Conservation (phyloP, 2,888 invertebrate species). For the Chouioia cunea region DNA sequence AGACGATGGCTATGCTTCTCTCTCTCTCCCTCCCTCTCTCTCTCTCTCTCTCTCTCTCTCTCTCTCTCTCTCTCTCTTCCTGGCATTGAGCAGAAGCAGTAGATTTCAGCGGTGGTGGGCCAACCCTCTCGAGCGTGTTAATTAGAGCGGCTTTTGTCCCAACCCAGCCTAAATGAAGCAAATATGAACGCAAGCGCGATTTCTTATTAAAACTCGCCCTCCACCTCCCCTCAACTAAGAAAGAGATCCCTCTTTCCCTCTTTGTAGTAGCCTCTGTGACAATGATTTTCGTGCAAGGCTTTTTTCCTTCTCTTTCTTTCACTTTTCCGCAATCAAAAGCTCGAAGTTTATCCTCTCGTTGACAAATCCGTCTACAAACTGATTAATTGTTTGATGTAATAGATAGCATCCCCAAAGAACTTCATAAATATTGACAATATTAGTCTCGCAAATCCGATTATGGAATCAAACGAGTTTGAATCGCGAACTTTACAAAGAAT, state of each 20-base stretch:
- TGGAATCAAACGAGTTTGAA: too few species aligned
- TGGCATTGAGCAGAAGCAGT: not conserved
- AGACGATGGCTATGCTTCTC: too few species aligned
- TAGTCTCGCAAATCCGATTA: too few species aligned
- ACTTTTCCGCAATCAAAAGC: too few species aligned
- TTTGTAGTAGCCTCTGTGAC: constrained; percentile 9
- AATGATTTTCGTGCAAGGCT: not conserved
- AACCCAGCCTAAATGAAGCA: constrained; percentile 58
- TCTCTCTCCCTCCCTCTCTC: not conserved
- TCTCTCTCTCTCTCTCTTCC: constrained; percentile 34
- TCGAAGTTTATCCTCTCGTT: too few species aligned
- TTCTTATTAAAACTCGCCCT: constrained; percentile 8
- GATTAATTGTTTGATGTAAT: too few species aligned
- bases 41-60: constrained; percentile 21
- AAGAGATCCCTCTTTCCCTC: not conserved
- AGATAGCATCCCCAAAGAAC: too few species aligned
- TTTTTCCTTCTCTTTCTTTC: too few species aligned
- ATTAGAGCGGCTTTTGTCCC: constrained; percentile 65
- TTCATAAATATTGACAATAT: too few species aligned
- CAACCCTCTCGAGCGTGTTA: constrained; percentile 62
- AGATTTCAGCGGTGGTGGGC: constrained; percentile 45
- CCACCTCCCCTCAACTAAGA: not conserved
- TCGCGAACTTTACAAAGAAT: too few species aligned
- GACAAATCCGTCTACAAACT: too few species aligned
- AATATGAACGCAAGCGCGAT: constrained; percentile 54